Conservation (phyloP, 2,113 vertebrate genomes). For the Megaleporinus macrocephalus region DNA sequence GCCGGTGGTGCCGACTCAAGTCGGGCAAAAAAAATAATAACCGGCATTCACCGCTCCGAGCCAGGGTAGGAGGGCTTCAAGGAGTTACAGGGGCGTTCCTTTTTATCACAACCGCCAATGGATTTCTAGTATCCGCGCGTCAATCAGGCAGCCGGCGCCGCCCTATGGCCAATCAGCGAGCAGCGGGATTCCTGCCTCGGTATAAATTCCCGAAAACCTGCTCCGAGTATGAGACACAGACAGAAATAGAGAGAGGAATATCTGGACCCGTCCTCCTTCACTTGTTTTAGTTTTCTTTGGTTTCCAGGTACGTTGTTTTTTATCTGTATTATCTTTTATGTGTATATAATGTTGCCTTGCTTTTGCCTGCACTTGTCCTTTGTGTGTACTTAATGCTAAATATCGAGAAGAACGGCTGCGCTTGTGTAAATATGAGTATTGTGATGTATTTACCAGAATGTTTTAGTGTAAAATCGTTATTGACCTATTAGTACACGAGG, state of each 20-base stretch:
- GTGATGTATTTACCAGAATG: no score
- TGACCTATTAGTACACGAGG: no score
- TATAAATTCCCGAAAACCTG: slow-evolving; percentile 22
- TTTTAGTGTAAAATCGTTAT: no score
- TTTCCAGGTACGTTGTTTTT: slow-evolving; percentile 49
- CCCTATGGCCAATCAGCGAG: slow-evolving; percentile 57
- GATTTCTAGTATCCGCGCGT: no score
- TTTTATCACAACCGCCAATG: no score
- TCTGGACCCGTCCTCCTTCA: slow-evolving; percentile 57
- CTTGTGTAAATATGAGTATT: no score
- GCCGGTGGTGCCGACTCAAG: no score
- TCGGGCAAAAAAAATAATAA: no score
- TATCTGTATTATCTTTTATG: neutral
- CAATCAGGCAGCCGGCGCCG: slow-evolving; percentile 51
- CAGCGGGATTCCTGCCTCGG: slow-evolving; percentile 23
- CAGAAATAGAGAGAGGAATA: neutral
- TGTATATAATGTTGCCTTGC: neutral
- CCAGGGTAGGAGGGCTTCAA: no score
- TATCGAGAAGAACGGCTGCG: no score
- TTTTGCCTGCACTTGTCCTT: neutral
- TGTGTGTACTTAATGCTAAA: neutral
- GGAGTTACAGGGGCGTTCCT: no score
- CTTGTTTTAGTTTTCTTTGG: neutral
- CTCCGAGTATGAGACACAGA: slow-evolving; percentile 54
- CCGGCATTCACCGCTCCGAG: no score